A percentile compares a stretch with the other conserved stretches of the same genome.
phyloP scores from a whole-genome alignment of 2,113 vertebrate species.

The Microtus richardsoni region DNA sequence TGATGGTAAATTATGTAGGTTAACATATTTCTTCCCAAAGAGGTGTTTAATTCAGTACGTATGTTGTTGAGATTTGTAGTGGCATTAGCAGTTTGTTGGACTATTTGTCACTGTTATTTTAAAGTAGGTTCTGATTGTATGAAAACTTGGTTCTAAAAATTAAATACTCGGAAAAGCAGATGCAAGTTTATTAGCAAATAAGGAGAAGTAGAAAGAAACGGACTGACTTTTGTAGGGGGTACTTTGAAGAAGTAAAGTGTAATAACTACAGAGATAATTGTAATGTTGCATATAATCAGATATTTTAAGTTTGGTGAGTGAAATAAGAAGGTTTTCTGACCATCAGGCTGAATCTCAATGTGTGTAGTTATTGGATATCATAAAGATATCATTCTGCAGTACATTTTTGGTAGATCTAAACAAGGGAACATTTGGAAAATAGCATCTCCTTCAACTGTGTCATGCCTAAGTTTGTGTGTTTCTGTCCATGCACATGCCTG shows the following conservation, averaged over 20 bases:
- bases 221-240: fast-evolving
- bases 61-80: not conserved
- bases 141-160: not conserved
- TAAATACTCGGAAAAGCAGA: not conserved
- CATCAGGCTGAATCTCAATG: not conserved
- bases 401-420: not conserved
- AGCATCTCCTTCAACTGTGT: not conserved
- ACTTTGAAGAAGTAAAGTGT: not conserved
- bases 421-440: not conserved
- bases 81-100: not conserved
- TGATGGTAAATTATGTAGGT: not conserved
- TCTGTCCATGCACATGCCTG: not conserved
- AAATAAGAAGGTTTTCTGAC: not conserved
- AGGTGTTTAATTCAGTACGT: not conserved
- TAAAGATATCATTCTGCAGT: not conserved
- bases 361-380: not conserved
- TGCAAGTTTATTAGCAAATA: not conserved
- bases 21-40: not conserved
- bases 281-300: not conserved
- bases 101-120: not conserved
- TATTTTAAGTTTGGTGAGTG: not conserved
- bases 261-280: not conserved
- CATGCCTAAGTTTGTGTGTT: not conserved
- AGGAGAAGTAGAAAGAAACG: not conserved
- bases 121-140: constrained; percentile 2